Base-by-base conservation (phyloP, 2,797 vertebrate genomes). In the Nannoperca australis region DNA sequence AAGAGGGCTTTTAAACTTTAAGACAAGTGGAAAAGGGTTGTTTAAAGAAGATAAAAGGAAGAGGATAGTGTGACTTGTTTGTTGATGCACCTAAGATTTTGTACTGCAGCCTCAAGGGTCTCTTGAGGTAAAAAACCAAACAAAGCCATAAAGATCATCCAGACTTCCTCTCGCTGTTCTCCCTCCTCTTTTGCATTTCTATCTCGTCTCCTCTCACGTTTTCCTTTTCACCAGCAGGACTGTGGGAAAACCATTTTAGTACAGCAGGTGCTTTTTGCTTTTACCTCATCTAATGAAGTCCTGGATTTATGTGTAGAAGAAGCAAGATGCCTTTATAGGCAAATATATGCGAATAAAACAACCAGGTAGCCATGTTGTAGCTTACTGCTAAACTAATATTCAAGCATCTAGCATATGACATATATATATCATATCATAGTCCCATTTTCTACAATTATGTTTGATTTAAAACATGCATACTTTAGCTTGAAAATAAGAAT, bases 111-210 rank as follows among this genome's bases (percentile, higher is more conserved):
- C 61, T 65, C 8, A 7, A 0, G 12, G 51, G 67, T 49, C 30
- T 44, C 44, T 17, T 32, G 51, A 70, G 70, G 53, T 51, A 14
- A 68, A 54, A 73, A 81, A 54, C n/a, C 50, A 59, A 66, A 6
- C 34, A 67, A 64, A 73, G 68, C 54, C 22, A 72, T 24, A 42
- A 69, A 65, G 24, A 78, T 18, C 20, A 59, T 56, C 24, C 38
- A 42, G 27, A 36, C 2, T n/a, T 54, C 32, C 27, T 50, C 27
- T 34, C 0, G 1, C 51, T 34, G 40, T 30, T 59, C 4, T 20
- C 64, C 22, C 55, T 50, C 20, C 50, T 66, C 60, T 7, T 55
- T 61, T 73, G 47, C 66, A 60, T 69, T 49, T 81, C 56, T 1
- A 53, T 81, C 62, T 73, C 4, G 2, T 59, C 47, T 66, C 38